phyloP scores from a whole-genome alignment of 2,797 vertebrate species.

The Petrocephalus schoutedeni region DNA sequence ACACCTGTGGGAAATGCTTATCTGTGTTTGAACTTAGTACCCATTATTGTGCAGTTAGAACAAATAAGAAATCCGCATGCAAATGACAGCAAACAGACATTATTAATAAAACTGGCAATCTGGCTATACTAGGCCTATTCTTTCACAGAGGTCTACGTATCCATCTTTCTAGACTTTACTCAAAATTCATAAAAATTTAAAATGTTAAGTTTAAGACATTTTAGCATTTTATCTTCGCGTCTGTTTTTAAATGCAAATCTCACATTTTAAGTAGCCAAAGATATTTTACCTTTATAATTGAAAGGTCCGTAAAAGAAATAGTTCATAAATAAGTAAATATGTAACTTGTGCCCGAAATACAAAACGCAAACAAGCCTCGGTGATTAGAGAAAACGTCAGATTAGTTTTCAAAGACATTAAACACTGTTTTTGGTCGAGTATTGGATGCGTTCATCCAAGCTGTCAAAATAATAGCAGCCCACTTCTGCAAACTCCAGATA shows the following conservation, averaged over 20 bases:
- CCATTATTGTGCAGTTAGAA: background rate
- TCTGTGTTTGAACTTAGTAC: conserved; percentile 1
- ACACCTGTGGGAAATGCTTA: background rate
- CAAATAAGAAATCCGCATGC: background rate
- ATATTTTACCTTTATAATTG: background rate
- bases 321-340: background rate
- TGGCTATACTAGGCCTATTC: background rate
- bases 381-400: background rate
- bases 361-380: background rate
- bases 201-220: background rate
- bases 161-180: background rate
- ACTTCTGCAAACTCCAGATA: background rate
- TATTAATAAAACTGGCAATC: background rate
- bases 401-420: background rate
- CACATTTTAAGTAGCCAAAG: background rate
- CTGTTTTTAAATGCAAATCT: background rate
- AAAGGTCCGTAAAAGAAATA: background rate
- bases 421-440: background rate
- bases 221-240: background rate
- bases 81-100: background rate
- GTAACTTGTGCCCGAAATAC: background rate
- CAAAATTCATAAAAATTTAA: background rate
- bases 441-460: background rate
- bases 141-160: background rate
- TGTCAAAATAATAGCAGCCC: background rate